Percentiles rank a stretch among this genome's conserved stretches.
phyloP scores from a whole-genome alignment of 1,140 invertebrate species.

The Ostrea edulis region DNA sequence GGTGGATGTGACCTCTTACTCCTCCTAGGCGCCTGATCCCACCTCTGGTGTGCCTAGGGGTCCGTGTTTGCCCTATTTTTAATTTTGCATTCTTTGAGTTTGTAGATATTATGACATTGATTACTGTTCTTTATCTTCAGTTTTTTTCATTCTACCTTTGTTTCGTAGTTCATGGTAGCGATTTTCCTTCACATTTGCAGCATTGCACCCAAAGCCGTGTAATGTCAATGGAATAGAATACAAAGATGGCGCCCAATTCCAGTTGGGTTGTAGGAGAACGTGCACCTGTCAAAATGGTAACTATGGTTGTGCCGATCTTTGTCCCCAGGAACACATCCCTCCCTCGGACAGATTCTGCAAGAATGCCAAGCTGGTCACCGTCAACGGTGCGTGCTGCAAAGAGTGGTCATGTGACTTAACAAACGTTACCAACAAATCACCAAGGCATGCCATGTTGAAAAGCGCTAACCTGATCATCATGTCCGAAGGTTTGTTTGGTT shows the following conservation, averaged over 20 bases:
- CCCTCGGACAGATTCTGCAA: constrained; percentile 81
- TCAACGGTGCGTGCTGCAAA: constrained; percentile 86
- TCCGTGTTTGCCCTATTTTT: too few species aligned
- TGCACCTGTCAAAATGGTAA: constrained; percentile 86
- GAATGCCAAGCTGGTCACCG: constrained; percentile 84
- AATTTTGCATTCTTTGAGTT: too few species aligned
- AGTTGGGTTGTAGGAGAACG: constrained; percentile 84
- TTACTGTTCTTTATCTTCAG: too few species aligned
- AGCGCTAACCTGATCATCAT: constrained; percentile 24
- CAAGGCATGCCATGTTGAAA: constrained; percentile 45
- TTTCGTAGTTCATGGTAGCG: too few species aligned
- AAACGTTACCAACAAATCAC: constrained; percentile 56
- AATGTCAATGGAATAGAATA: constrained; percentile 83
- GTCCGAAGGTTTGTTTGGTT: background rate
- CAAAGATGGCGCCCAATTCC: constrained; percentile 85
- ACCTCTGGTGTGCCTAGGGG: too few species aligned
- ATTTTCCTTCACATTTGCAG: background rate
- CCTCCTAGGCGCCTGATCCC: too few species aligned
- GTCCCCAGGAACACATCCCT: constrained; percentile 85
- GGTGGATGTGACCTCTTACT: too few species aligned
- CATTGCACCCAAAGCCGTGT: constrained; percentile 63
- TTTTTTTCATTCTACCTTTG: too few species aligned
- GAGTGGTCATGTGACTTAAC: constrained; percentile 85
- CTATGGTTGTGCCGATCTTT: constrained; percentile 87
- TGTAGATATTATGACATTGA: too few species aligned